phyloP scores from a whole-genome alignment of 2,888 invertebrate genomes.

The Neoaliturus tenellus region DNA sequence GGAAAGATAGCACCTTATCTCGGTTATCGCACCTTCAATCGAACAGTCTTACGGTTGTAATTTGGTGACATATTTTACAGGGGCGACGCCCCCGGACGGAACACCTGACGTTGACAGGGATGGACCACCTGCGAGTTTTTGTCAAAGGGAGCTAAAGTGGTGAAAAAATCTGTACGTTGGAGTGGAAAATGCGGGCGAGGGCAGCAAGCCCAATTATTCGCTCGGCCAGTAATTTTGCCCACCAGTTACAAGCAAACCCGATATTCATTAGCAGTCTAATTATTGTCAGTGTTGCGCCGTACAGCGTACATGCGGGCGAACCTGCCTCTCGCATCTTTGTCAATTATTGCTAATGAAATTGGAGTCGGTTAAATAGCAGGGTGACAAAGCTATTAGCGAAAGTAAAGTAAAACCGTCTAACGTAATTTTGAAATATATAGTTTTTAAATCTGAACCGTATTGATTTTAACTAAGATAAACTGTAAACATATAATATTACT shows the following conservation, averaged over 20 bases:
- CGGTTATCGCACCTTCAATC: too few species aligned
- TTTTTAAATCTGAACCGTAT: too few species aligned
- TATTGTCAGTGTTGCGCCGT: too few species aligned
- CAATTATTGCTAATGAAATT: neutral
- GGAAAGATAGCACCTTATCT: too few species aligned
- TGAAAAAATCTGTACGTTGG: conserved; percentile 45
- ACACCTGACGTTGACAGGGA: neutral
- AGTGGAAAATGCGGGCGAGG: conserved; percentile 31
- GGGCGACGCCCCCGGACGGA: too few species aligned
- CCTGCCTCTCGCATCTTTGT: conserved; percentile 10
- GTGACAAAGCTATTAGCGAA: neutral
- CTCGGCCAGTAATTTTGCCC: conserved; percentile 25
- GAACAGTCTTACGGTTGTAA: neutral
- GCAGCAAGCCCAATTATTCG: conserved; percentile 21
- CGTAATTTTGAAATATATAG: too few species aligned
- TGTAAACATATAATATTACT: too few species aligned
- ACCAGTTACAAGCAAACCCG: conserved; percentile 37
- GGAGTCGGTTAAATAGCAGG: neutral
- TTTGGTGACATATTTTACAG: conserved; percentile 6
- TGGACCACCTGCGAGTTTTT: conserved; percentile 38
- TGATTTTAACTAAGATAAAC: too few species aligned
- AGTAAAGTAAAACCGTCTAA: too few species aligned
- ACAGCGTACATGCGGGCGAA: neutral
- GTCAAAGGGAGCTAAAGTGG: neutral
- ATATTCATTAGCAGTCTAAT: conserved; percentile 39